Percentiles rank a stretch among this genome's conserved stretches.
These are phyloP conservation scores for Sesia bembeciformis DNA, from an alignment of 2,888 invertebrate species.

Conservation along the genomic window DNA sequence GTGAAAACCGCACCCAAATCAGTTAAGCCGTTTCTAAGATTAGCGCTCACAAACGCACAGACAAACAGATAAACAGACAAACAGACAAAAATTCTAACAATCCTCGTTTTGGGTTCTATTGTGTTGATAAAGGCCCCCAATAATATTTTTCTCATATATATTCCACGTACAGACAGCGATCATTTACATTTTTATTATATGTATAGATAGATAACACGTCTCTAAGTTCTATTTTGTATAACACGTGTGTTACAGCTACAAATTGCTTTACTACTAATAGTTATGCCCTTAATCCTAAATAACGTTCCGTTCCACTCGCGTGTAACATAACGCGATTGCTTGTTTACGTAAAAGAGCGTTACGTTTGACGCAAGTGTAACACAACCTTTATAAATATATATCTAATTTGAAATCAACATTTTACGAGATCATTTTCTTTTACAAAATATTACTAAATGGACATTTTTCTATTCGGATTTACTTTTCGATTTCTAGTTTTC, in stretches of 20 bases:
- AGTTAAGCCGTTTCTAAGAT: too few relatives aligned
- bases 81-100: too few relatives aligned
- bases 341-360: neutral
- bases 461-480: slow-evolving; percentile 10
- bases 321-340: neutral
- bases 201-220: too few relatives aligned
- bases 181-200: too few relatives aligned
- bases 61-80: too few relatives aligned
- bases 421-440: slow-evolving; percentile 6
- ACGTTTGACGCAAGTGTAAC: neutral
- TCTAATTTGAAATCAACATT: slow-evolving; percentile 3
- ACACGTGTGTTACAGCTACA: neutral
- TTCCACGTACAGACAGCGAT: too few relatives aligned
- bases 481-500: slow-evolving; percentile 3
- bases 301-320: neutral
- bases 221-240: neutral
- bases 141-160: too few relatives aligned
- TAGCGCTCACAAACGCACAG: too few relatives aligned
- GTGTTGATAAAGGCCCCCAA: too few relatives aligned
- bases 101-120: too few relatives aligned
- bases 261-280: slow-evolving; percentile 21
- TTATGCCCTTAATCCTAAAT: slow-evolving; percentile 28
- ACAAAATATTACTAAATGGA: slow-evolving; percentile 24
- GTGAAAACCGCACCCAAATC: too few relatives aligned
- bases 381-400: neutral